These are phyloP conservation scores for Augochlorella aurata DNA, from an alignment of 2,888 invertebrate genomes.

Conservation along the genomic window DNA sequence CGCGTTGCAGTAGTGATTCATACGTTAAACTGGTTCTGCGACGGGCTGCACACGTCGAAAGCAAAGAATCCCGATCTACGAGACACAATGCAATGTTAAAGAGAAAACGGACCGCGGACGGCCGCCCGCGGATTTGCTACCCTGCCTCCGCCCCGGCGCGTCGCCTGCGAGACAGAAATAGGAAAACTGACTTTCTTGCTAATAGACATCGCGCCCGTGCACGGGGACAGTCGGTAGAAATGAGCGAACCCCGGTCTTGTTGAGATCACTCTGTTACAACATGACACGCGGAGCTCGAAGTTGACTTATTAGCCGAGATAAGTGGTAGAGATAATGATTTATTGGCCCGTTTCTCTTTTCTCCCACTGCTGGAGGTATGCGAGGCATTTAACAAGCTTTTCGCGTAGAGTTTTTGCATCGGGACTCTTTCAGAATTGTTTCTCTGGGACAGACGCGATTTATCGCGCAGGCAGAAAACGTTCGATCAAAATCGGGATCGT, in stretches of 20 bases:
- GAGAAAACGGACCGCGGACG: slow-evolving; percentile 52
- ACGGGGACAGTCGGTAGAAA: too few species aligned
- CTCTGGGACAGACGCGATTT: too few species aligned
- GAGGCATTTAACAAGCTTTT: too few species aligned
- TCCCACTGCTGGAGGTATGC: too few species aligned
- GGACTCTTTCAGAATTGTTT: too few species aligned
- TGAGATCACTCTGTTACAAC: neutral
- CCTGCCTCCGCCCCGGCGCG: neutral
- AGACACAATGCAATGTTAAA: slow-evolving; percentile 62
- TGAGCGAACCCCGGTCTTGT: too few species aligned
- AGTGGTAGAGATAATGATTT: neutral
- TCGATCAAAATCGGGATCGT: too few species aligned
- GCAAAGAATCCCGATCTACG: slow-evolving; percentile 54
- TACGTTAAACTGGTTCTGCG: slow-evolving; percentile 70
- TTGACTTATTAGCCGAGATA: neutral
- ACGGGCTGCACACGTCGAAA: slow-evolving; percentile 46
- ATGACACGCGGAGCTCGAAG: neutral
- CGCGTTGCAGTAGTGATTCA: slow-evolving; percentile 68
- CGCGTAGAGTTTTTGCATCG: too few species aligned
- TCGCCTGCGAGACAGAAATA: too few species aligned
- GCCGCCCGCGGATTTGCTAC: neutral
- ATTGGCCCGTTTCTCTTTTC: neutral
- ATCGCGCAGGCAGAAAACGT: too few species aligned
- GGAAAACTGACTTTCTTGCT: too few species aligned
- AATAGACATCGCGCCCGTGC: too few species aligned